These are phyloP conservation scores for Potamilus streckersoni DNA, from an alignment of 1,140 invertebrate genomes.

Conservation along the genomic window DNA sequence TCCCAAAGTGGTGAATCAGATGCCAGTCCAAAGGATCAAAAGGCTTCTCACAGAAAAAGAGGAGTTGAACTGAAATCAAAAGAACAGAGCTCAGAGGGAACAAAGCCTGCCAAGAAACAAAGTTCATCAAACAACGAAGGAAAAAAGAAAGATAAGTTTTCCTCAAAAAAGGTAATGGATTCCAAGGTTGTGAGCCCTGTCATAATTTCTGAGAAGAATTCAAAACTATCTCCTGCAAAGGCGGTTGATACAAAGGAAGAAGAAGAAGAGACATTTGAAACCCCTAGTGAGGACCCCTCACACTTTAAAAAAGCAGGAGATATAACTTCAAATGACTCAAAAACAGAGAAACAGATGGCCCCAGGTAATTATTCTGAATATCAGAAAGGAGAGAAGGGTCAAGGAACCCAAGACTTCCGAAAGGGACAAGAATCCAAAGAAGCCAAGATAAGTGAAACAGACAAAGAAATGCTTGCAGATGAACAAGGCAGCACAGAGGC, in stretches of 20 bases:
- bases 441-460: background rate
- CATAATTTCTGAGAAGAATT: background rate
- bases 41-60: background rate
- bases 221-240: background rate
- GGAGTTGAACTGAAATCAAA: slow-evolving; percentile 11
- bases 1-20: slow-evolving; percentile 19
- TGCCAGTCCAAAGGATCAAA: background rate
- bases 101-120: slow-evolving; percentile 20
- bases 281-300: background rate
- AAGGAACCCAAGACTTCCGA: background rate
- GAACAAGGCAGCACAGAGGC: background rate
- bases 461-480: background rate
- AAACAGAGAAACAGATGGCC: background rate
- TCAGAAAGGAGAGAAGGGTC: background rate
- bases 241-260: background rate
- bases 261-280: background rate
- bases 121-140: background rate
- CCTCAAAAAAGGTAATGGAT: background rate
- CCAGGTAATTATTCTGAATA: background rate
- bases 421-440: background rate
- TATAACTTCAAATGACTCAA: too few species aligned
- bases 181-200: background rate
- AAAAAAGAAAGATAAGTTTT: slow-evolving; percentile 9
- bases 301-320: too few species aligned
- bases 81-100: slow-evolving; percentile 2